Evolutionary conservation across 2,888 invertebrate species (phyloP), one percentile per base, ranked within the genome.

Genomic region (Plutella xylostella): DNA sequence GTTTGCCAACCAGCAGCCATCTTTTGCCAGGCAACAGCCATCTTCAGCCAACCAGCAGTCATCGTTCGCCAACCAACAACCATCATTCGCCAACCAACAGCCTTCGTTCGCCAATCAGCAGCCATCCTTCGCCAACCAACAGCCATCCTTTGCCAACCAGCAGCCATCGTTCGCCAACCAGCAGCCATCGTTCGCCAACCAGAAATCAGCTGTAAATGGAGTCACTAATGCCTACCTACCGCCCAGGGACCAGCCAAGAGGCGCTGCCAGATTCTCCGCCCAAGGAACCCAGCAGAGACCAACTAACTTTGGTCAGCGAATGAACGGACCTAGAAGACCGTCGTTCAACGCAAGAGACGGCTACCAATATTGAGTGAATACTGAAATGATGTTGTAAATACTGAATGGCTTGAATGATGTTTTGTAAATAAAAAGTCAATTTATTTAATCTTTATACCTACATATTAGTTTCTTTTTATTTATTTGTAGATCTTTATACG

Each of bases 161-260:
- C n/a, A 4, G n/a, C n/a, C 37, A 4, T 11, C 12, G n/a, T 18
- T n/a, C 17, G 37, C 9, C 19, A 2, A 14, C 33, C 37, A 5
- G 11, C 20, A 12, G 19, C 17, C 37, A 20, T n/a, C n/a, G 20
- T 3, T 15, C 33, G 6, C n/a, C 20, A 11, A 20, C 19, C 15
- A 21, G 21, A 14, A 2, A 40, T 6, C 25, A 25, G 15, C 11
- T n/a, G n/a, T n/a, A n/a, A 22, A n/a, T 38, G 44, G 48, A 7
- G 50, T 55, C 2, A 56, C 61, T 41, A 71, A 67, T 41, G 61
- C 66, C 1, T 74, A 74, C 48, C 53, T 76, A 2, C 73, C 75
- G 17, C 75, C 51, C 52, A 55, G 40, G 57, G 56, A 33, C 17
- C 37, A 37, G 19, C n/a, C 19, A 5, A 37, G 20, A 19, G 19